Evolutionary conservation across 2,797 vertebrate species (phyloP), one percentile per base, ranked within the genome.

Genomic region (Gallinago nigripennis): DNA sequence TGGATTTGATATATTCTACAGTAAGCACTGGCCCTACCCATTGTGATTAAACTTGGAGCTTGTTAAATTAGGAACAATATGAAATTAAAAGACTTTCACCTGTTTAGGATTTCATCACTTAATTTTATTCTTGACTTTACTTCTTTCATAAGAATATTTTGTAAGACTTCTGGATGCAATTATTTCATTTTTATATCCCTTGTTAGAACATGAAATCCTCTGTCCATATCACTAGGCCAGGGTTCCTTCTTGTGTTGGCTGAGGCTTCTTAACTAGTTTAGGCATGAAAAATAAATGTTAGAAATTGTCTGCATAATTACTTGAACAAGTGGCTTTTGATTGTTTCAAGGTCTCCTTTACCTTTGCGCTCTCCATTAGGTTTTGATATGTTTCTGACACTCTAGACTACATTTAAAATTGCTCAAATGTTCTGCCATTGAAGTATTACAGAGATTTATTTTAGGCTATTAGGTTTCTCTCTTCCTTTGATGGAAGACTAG

Each of bases 401-500:
- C 72, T n/a, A 2, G 2, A 73, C 66, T 77, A 35, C 77, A 72
- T 93, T 96, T 87, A 61, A 88, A 96, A 86, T 89, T 96, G 94
- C 88, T 94, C 79, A 90, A 87, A 94, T 20, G 50, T 83, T 90
- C 95, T 91, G 50, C 57, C 64, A 48, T 82, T 95, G 88, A 82
- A 80, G 56, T 82, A 61, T 87, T 86, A 45, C 72, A 84, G 88
- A 82, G 88, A 90, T 94, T 91, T 96, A 90, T 97, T 97, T 97
- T 86, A 90, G 80, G n/a, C 69, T 96, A 63, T 96, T 92, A 89
- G 68, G 70, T 96, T 90, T 95, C 56, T 94, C 65, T 79, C 63
- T 50, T 57, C 35, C 68, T 96, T 98, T 98, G 88, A 95, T 92
- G 92, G 94, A 96, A 87, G 82, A 64, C 70, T 90, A 82, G 73